Percentiles rank a stretch among this genome's conserved stretches.
Evolutionary conservation across 2,797 vertebrate species (phyloP).

Genomic region (Antrozous pallidus): DNA sequence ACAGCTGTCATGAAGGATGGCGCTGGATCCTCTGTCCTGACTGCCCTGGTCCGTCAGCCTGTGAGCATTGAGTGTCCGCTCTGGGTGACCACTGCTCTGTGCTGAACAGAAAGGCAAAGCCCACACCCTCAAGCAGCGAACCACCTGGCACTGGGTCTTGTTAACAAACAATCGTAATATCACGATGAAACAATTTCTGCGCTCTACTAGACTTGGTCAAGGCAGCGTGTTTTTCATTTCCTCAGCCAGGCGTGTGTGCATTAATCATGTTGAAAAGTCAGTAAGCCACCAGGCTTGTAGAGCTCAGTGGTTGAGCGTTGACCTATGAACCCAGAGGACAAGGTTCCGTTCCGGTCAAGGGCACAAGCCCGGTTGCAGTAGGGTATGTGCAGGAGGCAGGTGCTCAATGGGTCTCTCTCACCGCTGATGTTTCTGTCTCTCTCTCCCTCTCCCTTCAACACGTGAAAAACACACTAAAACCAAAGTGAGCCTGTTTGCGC

Average conservation of each 20-base stretch:
- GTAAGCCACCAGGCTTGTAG: no score
- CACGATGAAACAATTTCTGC: not conserved
- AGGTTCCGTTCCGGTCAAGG: no score
- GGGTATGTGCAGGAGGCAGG: no score
- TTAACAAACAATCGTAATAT: not conserved
- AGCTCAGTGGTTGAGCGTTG: no score
- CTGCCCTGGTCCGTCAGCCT: not conserved
- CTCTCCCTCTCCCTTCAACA: not conserved
- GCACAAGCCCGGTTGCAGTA: no score
- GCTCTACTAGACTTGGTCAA: not conserved
- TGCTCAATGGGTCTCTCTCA: no score
- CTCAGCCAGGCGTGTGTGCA: not conserved
- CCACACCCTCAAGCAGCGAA: not conserved
- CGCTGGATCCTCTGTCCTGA: not conserved
- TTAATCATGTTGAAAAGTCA: not conserved
- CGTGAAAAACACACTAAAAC: not conserved
- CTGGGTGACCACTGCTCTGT: accelerated
- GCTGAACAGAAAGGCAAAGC: not conserved
- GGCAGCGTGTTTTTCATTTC: not conserved
- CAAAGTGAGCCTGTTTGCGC: not conserved
- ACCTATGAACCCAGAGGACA: no score
- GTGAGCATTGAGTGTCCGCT: not conserved
- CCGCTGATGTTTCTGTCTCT: no score
- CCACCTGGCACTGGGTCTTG: not conserved
- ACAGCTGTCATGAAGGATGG: not conserved